phyloP scores from a whole-genome alignment of 2,888 invertebrate genomes.

The Caenorhabditis angaria region DNA sequence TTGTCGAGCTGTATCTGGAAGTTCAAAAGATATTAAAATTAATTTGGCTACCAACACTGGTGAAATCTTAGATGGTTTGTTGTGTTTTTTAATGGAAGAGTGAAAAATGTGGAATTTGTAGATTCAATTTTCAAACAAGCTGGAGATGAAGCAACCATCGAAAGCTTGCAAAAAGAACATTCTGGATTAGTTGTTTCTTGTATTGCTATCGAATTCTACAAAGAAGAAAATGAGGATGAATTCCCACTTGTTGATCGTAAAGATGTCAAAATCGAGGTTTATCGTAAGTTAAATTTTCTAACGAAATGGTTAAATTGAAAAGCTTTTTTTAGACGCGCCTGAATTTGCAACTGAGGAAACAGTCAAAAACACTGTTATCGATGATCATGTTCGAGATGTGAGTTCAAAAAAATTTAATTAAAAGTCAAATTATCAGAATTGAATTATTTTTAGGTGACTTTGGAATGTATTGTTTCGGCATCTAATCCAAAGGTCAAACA shows the following conservation, averaged over 20 bases:
- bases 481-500: conserved; percentile 59
- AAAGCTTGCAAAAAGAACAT: conserved; percentile 54
- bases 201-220: conserved; percentile 44
- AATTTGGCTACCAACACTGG: conserved; percentile 59
- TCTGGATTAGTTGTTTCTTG: conserved; percentile 47
- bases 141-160: conserved; percentile 60
- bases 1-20: conserved; percentile 53
- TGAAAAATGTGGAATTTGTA: conserved; percentile 11
- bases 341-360: conserved; percentile 54
- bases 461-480: conserved; percentile 62
- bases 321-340: conserved; percentile 46
- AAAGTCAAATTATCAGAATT: background rate
- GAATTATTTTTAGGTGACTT: conserved; percentile 4
- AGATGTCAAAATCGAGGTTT: conserved; percentile 59
- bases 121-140: conserved; percentile 53
- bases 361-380: conserved; percentile 57
- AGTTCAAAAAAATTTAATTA: background rate
- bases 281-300: conserved; percentile 52
- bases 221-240: conserved; percentile 31
- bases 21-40: conserved; percentile 50
- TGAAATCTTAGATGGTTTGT: conserved; percentile 58
- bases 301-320: background rate
- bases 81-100: background rate
- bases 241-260: conserved; percentile 52
- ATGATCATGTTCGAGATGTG: conserved; percentile 29